Percentiles rank a stretch among this genome's conserved stretches.
These are phyloP conservation scores for Polypterus senegalus DNA, from an alignment of 2,113 vertebrate species.

Conservation along the genomic window DNA sequence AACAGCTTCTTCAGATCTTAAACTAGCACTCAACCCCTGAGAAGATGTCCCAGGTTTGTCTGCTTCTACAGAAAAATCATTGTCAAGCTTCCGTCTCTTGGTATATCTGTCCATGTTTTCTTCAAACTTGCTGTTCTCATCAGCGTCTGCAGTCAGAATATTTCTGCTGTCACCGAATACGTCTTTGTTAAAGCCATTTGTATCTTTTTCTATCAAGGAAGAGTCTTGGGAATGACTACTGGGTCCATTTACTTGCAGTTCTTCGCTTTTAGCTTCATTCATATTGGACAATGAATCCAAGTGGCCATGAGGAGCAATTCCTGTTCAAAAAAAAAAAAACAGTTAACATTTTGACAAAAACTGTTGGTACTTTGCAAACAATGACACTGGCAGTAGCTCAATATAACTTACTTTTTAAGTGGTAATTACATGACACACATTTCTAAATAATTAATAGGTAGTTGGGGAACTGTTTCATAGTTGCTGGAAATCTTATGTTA, in stretches of 20 bases:
- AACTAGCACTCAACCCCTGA: constrained; percentile 44
- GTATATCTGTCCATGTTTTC: constrained; percentile 49
- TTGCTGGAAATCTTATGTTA: too few species aligned
- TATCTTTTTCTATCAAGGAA: constrained; percentile 48
- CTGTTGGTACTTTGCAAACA: too few species aligned
- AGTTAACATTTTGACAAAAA: too few species aligned
- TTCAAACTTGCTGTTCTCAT: constrained; percentile 42
- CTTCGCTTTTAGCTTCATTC: constrained; percentile 51
- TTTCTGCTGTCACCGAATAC: constrained; percentile 44
- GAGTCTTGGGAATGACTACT: constrained; percentile 36
- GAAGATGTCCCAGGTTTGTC: constrained; percentile 49
- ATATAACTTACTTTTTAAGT: too few species aligned
- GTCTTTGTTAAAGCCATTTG: constrained; percentile 62
- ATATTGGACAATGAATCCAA: constrained; percentile 30
- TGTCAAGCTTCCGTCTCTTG: constrained; percentile 59
- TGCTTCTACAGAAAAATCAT: constrained; percentile 35
- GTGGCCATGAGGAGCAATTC: constrained; percentile 53
- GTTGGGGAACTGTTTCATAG: too few species aligned
- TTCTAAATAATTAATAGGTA: too few species aligned
- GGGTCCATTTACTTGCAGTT: constrained; percentile 59
- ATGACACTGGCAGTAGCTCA: too few species aligned
- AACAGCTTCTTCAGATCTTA: constrained; percentile 46
- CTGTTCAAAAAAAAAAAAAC: constrained; percentile 33
- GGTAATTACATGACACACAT: too few species aligned
- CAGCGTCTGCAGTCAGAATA: constrained; percentile 33